phyloP scores from a whole-genome alignment of 2,888 invertebrate species.

The Caenorhabditis sp. region DNA sequence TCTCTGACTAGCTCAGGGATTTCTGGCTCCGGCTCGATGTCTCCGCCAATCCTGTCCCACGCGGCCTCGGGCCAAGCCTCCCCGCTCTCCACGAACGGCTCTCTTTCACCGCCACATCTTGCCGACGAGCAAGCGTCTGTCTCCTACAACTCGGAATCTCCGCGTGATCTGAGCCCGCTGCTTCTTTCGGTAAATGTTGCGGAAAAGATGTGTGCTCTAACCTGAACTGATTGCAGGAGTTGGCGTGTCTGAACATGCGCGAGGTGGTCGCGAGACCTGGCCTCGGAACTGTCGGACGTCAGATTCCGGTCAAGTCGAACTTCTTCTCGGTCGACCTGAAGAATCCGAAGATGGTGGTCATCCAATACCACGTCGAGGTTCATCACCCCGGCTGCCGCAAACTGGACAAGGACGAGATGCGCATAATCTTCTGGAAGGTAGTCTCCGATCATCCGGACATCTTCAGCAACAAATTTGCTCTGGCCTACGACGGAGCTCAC shows the following conservation, averaged over 20 bases:
- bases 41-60: slow-evolving; percentile 44
- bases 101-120: slow-evolving; percentile 43
- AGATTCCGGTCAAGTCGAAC: slow-evolving; percentile 71
- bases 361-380: slow-evolving; percentile 76
- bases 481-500: slow-evolving; percentile 76
- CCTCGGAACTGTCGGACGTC: slow-evolving; percentile 67
- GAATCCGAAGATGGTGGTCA: slow-evolving; percentile 67
- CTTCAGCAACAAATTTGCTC: slow-evolving; percentile 71
- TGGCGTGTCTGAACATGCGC: slow-evolving; percentile 69
- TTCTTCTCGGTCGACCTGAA: slow-evolving; percentile 72
- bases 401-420: slow-evolving; percentile 75
- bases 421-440: slow-evolving; percentile 75
- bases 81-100: slow-evolving; percentile 46
- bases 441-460: slow-evolving; percentile 66
- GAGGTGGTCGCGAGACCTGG: slow-evolving; percentile 69
- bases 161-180: slow-evolving; percentile 60
- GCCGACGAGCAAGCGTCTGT: slow-evolving; percentile 21
- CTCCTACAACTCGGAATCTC: slow-evolving; percentile 50
- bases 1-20: slow-evolving; percentile 57
- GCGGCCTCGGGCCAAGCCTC: slow-evolving; percentile 49
- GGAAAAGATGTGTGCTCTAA: too few species aligned
- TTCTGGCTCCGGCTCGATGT: slow-evolving; percentile 59
- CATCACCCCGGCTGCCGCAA: slow-evolving; percentile 73
- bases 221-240: too few species aligned
- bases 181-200: too few species aligned